Base-by-base conservation (phyloP, 2,113 vertebrate species). In the Brachionichthys hirsutus region DNA sequence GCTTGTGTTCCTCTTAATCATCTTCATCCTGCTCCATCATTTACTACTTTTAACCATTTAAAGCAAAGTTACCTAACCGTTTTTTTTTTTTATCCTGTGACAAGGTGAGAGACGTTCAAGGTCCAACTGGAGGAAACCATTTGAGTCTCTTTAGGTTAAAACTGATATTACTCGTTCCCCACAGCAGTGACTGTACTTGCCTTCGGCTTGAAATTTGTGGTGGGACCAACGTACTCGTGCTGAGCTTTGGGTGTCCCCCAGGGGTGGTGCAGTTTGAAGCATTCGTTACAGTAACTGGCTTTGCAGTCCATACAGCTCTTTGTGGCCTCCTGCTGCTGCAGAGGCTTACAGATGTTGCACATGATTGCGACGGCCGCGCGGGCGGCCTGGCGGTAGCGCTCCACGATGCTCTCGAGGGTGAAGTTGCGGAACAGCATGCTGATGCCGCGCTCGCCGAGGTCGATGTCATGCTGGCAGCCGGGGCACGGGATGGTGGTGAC, bases 261-360 rank as follows among this genome's bases (percentile, higher is more conserved):
- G 0, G 97, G 97, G 65, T 99, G 97, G 74, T 98, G 87, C 35
- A 96, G 70, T 84, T 99, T 99, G 89, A 97, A 99, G 85, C 96
- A 99, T 52, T 98, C 95, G 0, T 98, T 99, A 79, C 97, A 99
- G 78, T 94, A 99, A 88, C 94, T 99, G 2, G 95, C 94, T 75
- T 94, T 94, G 82, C 97, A 99, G 88, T 99, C 97, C 94, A 98
- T 92, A 84, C 97, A 99, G 87, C 95, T 99, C 89, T 98, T 98
- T 0, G 96, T 99, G 24, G 96, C 97, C 76, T 98, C 97, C 49
- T 97, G 95, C 60, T 70, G 93, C 55, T 83, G 85, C 0, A 95
- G 94, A n/a, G 95, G 94, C 69, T 98, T 98, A 70, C 97, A 99
- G 41, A 92, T 91, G 78, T 96, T 94, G 15, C 96, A 99, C 95